Base-by-base conservation (phyloP, 2,797 vertebrate genomes). In the Micrastur ruficollis region DNA sequence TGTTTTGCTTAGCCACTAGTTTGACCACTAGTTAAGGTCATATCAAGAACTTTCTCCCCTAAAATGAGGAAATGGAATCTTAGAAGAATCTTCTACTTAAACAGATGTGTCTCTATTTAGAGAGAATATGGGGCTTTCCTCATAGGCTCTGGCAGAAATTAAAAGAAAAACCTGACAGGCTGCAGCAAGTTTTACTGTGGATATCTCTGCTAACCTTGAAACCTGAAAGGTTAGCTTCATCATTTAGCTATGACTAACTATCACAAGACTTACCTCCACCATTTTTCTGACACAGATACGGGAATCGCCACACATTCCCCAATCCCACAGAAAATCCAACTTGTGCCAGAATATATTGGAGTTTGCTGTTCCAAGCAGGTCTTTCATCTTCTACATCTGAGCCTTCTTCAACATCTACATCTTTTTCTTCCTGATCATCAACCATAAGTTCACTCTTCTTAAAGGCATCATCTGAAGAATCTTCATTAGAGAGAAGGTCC, bases 281-380 rank as follows among this genome's bases (percentile, higher is more conserved):
- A 68, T 99, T 99, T 98, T 99, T 99, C 98, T 99, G 99, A 97
- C 99, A 99, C 84, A 99, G 97, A 95, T 99, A 99, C 11, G 99
- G 99, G 97, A 99, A 99, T 97, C 99, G 98, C 99, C 99, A 99
- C 74, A 99, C 99, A 86, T 99, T 99, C 52, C 99, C 99, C 95
- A 99, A 98, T 72, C 99, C 99, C 92, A 99, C 99, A 81, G 99
- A 99, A 98, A 99, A 99, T 97, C 99, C 99, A 86, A 99, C 99
- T 98, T 99, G 99, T 76, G 99, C 99, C 96, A 99, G 98, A 97
- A 99, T 99, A 97, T 99, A 99, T 20, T 99, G 99, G 34, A 99
- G 98, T 87, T 99, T 99, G 98, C 98, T 99, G 98, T 98, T 99
- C 99, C 99, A 99, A 76, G 99, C 99, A 8, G 99, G 99, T 90